Conservation (phyloP, 2,888 invertebrate genomes). For the Philopedon plagiatum region DNA sequence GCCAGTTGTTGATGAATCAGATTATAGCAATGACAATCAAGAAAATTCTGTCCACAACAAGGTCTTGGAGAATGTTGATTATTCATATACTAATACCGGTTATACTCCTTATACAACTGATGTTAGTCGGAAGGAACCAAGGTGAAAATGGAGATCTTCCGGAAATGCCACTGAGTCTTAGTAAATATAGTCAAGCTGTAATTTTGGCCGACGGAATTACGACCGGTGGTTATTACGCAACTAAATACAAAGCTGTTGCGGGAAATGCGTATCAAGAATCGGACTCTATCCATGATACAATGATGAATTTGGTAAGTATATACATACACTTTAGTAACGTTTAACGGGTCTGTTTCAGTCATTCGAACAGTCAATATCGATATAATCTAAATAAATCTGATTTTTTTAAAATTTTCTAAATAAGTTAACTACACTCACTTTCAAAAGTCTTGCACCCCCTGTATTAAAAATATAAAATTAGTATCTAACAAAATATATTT, state of each 20-base stretch:
- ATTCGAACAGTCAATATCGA: too few species aligned
- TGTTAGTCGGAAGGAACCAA: slow-evolving; percentile 73
- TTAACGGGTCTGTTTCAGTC: too few species aligned
- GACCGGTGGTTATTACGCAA: neutral
- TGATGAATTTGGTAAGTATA: slow-evolving; percentile 57
- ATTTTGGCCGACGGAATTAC: slow-evolving; percentile 59
- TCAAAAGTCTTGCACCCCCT: too few species aligned
- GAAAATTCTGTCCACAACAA: slow-evolving; percentile 67
- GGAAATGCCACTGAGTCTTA: slow-evolving; percentile 71
- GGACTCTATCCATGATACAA: slow-evolving; percentile 52
- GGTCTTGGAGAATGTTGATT: slow-evolving; percentile 77
- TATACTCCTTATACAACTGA: slow-evolving; percentile 74
- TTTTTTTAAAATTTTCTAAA: too few species aligned
- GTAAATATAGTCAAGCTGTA: slow-evolving; percentile 67
- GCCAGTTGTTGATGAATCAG: slow-evolving; percentile 60
- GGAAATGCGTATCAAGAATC: slow-evolving; percentile 57
- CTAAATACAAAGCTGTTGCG: slow-evolving; percentile 60
- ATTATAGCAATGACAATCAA: slow-evolving; percentile 67
- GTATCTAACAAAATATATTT: too few species aligned
- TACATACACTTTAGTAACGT: too few species aligned
- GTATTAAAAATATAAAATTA: too few species aligned
- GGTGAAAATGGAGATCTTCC: slow-evolving; percentile 71
- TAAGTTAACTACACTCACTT: too few species aligned
- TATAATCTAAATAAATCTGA: too few species aligned
- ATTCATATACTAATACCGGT: slow-evolving; percentile 81